Base-by-base conservation (phyloP, 2,797 vertebrate genomes). In the Crenichthys baileyi region DNA sequence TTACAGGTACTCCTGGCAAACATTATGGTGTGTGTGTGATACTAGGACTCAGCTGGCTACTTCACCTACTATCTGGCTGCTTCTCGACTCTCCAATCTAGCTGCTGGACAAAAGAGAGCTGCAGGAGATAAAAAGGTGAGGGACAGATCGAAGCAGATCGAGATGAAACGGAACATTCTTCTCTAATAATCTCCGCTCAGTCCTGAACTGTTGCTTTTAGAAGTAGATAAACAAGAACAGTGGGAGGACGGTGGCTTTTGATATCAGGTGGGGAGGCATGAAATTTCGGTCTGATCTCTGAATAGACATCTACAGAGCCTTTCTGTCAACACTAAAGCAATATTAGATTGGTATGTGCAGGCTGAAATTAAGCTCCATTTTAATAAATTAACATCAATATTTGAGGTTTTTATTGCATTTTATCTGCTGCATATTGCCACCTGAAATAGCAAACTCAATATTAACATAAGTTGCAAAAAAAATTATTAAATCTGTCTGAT, bases 41-140 rank as follows among this genome's bases (percentile, higher is more conserved):
- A n/a, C 29, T 7, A 76, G 63, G 86, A 86, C 79, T 78, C 89
- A 93, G 90, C 92, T 93, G 91, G 86, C 84, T 76, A 85, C 90
- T 90, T 90, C 80, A 79, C 46, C 75, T 58, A 85, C 87, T 87
- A 91, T 91, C 90, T 85, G 83, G 82, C 90, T 85, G 83, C 85
- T 70, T 83, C 90, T 89, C 76, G 80, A 85, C 78, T 81, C 79
- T 55, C 81, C 82, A 89, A 90, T 90, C 81, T 80, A 83, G 85
- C 81, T 16, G 22, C 39, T 70, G 84, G 89, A 94, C 81, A 86
- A 86, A 90, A 84, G 87, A 81, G 67, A 56, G 78, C 73, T 74
- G 75, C 53, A 0, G 70, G n/a, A 88, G 86, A 92, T 90, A 84
- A 89, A 91, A 85, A 79, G 63, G 53, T 60, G 81, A 56, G 20